These are phyloP conservation scores for Lepeophtheirus salmonis DNA, from an alignment of 1,140 invertebrate species.

Conservation along the genomic window DNA sequence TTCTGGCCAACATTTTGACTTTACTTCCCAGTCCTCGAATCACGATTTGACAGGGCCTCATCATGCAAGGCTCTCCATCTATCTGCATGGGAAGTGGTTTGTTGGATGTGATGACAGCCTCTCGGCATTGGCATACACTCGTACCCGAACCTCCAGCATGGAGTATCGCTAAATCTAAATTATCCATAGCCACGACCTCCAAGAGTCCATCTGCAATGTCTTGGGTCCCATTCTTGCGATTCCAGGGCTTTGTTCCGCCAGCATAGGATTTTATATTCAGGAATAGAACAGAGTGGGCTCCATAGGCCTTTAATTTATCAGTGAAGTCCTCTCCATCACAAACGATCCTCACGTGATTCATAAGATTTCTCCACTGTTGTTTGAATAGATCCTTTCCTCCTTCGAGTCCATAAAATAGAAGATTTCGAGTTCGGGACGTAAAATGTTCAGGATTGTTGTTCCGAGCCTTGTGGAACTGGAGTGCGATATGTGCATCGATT, in stretches of 20 bases:
- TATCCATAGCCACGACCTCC: conserved; percentile 15
- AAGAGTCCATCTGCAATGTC: conserved; percentile 13
- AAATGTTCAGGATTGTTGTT: conserved; percentile 12
- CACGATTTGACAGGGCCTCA: conserved; percentile 10
- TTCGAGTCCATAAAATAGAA: conserved; percentile 14
- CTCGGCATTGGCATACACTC: conserved; percentile 3
- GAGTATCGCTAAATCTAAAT: conserved; percentile 14
- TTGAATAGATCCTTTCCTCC: conserved; percentile 15
- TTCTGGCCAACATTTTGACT: conserved; percentile 5
- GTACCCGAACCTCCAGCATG: conserved; percentile 5
- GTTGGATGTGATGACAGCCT: not conserved
- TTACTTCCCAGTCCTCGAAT: too few relatives aligned
- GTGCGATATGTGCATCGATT: conserved; percentile 14
- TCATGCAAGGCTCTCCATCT: conserved; percentile 9
- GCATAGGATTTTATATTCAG: conserved; percentile 11
- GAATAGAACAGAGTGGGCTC: conserved; percentile 11
- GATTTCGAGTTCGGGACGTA: conserved; percentile 14
- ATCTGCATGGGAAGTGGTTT: conserved; percentile 12
- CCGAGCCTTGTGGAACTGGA: conserved; percentile 15
- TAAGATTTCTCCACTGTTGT: conserved; percentile 12
- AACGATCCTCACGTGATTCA: conserved; percentile 5
- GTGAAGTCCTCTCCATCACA: conserved; percentile 4
- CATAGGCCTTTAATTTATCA: conserved; percentile 11
- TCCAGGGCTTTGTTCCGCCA: conserved; percentile 14
- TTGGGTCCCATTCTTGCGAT: conserved; percentile 1